Conservation (phyloP, 2,113 vertebrate species). For the Meriones unguiculatus region DNA sequence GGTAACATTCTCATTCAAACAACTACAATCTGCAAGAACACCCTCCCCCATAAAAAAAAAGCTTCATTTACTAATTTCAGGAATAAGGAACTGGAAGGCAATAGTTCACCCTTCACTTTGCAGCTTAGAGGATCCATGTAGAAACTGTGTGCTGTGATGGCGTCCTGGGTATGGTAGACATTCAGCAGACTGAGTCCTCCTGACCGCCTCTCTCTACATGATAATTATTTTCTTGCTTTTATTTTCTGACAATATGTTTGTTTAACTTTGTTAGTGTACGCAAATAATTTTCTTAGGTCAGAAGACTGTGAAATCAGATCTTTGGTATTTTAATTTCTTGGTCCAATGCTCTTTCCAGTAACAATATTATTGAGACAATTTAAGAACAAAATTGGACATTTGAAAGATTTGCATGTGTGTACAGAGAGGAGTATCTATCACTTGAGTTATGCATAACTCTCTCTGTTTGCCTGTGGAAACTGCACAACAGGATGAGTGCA, state of each 20-base stretch:
- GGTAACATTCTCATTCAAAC: neutral
- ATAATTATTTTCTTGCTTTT: neutral
- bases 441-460: neutral
- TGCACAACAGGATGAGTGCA: neutral
- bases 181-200: neutral
- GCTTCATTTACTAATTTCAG: neutral
- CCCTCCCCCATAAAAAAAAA: neutral
- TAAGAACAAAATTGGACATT: constrained; percentile 27
- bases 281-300: constrained; percentile 35
- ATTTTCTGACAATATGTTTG: neutral
- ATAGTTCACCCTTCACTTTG: neutral
- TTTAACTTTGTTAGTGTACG: neutral
- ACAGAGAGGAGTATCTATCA: neutral
- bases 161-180: neutral
- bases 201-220: neutral
- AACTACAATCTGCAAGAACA: neutral
- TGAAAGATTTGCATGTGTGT: neutral
- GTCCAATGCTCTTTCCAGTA: neutral
- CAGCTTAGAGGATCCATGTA: neutral
- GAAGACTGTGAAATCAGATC: constrained; percentile 5
- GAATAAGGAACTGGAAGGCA: neutral
- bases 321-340: constrained; percentile 42
- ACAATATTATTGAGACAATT: constrained; percentile 9
- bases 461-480: neutral
- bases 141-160: neutral